Evolutionary conservation across 2,888 invertebrate species (phyloP), one percentile per base, ranked within the genome.

Genomic region (Margaritifera margaritifera): DNA sequence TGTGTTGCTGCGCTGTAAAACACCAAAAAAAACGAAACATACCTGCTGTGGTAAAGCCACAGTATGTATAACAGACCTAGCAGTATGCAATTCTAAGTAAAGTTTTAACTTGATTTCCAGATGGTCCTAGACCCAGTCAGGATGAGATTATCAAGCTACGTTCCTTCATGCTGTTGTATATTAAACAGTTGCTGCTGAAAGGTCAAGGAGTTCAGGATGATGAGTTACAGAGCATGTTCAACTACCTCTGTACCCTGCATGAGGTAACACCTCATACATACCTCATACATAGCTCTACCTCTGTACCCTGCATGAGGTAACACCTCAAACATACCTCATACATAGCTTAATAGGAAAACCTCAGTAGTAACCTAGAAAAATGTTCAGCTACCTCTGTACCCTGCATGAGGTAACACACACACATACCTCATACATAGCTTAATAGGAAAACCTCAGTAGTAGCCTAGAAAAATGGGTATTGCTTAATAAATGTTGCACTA

Each of bases 121-220:
- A 98, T 91, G 97, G 97, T 75, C 96, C 86, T 6, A 92, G 98
- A 77, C 98, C 98, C 31, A 95, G 95, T 56, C 95, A 96, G 89
- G 97, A 97, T 72, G 86, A 98, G 89, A 96, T 99, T 80, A 91
- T 98, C 76, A 95, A 96, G 75, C 96, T 99, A 90, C 93, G 99
- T 80, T 96, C 96, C 64, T 97, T 97, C 91, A 97, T 99, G 89
- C 92, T 99, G 82, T 92, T 97, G 84, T 99, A 98, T 92, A 92
- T 98, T 78, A 97, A 98, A 90, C 97, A 98, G 91, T 92, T 99
- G 63, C 97, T 99, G 60, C 68, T 88, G 74, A 98, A 90, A 96
- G 89, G 98, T 31, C 96, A 96, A 89, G 98, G 98, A 51, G 96
- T 98, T 57, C 97, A 98, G 90, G 99, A 99, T 88, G 99, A 99